These are phyloP conservation scores for Globodera rostochiensis DNA, from an alignment of 1,140 invertebrate species.

Conservation along the genomic window DNA sequence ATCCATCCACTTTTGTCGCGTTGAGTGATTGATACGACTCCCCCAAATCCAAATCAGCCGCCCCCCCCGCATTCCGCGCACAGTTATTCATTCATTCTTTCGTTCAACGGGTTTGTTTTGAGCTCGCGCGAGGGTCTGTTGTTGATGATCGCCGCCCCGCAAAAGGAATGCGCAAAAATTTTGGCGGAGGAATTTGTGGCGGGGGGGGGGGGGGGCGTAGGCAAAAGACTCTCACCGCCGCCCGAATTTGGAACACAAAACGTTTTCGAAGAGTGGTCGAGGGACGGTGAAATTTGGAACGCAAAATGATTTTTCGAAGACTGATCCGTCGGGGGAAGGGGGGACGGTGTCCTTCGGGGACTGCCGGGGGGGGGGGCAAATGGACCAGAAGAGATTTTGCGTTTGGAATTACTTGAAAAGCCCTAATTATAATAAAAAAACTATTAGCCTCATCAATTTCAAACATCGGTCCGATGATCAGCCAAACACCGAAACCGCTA, in stretches of 20 bases:
- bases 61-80: conserved; percentile 1
- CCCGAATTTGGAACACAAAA: no score
- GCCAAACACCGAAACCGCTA: no score
- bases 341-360: no score
- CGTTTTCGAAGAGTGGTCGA: not conserved
- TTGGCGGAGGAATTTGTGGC: conserved; percentile 1
- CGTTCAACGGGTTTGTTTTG: not conserved
- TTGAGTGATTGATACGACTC: not conserved
- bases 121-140: not conserved
- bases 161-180: not conserved
- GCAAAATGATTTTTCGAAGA: no score
- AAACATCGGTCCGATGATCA: no score
- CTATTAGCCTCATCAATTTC: no score
- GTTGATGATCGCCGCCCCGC: not conserved
- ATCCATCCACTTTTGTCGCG: not conserved
- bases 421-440: no score
- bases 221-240: not conserved
- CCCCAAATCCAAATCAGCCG: not conserved
- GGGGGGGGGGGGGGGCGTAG: not conserved
- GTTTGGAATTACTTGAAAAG: no score
- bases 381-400: no score
- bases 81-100: not conserved
- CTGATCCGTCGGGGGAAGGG: no score
- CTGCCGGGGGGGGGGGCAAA: no score
- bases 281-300: no score